Conservation (phyloP, 2,797 vertebrate species). For the Phoebastria nigripes region DNA sequence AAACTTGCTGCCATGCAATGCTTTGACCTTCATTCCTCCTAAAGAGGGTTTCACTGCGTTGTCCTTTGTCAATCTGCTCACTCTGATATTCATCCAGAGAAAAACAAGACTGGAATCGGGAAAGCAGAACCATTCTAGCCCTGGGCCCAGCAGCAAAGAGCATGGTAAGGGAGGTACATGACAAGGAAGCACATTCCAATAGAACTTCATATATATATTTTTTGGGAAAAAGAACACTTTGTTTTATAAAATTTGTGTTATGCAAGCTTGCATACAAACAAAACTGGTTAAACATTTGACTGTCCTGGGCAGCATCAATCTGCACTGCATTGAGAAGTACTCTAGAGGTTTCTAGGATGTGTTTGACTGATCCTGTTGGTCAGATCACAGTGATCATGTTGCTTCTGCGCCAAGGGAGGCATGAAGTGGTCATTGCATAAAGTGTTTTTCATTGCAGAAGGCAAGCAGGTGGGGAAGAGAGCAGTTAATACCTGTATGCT, state of each 20-base stretch:
- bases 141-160: background rate
- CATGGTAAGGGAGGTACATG: background rate
- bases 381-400: background rate
- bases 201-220: background rate
- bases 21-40: background rate
- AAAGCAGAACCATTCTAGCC: background rate
- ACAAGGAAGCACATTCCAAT: background rate
- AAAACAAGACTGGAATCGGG: background rate
- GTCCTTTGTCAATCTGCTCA: background rate
- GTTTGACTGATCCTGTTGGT: background rate
- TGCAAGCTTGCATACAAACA: background rate
- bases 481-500: background rate
- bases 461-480: background rate
- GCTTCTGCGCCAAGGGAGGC: background rate
- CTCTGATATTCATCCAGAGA: background rate
- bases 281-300: background rate
- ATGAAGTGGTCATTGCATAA: background rate
- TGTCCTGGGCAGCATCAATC: background rate
- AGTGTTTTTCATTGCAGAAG: background rate
- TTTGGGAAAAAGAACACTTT: background rate
- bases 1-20: background rate
- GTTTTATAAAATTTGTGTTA: background rate
- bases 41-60: background rate
- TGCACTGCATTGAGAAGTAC: background rate
- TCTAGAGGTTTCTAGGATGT: background rate